Base-by-base conservation (phyloP, 2,113 vertebrate species). In the Crotalus tigris region DNA sequence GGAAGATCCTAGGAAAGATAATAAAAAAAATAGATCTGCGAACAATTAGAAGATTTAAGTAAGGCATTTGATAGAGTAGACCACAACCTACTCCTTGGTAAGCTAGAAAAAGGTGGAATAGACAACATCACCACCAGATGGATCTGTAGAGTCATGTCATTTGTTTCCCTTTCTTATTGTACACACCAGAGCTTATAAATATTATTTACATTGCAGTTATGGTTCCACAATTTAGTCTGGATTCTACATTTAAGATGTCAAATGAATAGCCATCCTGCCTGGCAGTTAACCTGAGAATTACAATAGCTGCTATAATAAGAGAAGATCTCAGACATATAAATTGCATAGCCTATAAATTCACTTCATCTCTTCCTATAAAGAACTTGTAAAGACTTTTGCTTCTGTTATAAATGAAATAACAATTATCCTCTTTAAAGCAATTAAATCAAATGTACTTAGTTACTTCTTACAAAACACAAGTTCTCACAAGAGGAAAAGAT, bases 231-330 rank as follows among this genome's bases (percentile, higher is more conserved):
- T 75, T 89, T 51, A 91, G 92, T 93, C 87, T 29, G 92, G 90
- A 92, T 87, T 94, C 88, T 46, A 54, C 90, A 93, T 51, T 54
- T 58, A 86, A 59, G 33, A 26, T 0, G 6, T 92, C 92, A 93
- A 89, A 55, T 53, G 87, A 10, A 2, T n/a, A 69, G 55, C 58
- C 85, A 91, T 94, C 91, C 90, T 92, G 55, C 92, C 90, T 64
- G 86, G 92, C 92, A 96, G 88, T 94, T 61, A 91, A 94, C 15
- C 59, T 88, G 69, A 88, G 51, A 93, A 81, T 93, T 94, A 0
- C 0, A 81, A 81, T 59, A 85, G 55, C 69, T 90, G 1, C 89
- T 94, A 3, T 44, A 90, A 49, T 55, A 92, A 92, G 92, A 95
- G 51, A 57, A 93, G 75, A 93, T 55, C 23, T 95, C 44, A 53